phyloP scores from a whole-genome alignment of 2,113 vertebrate genomes.

The Percopsis transmontana region DNA sequence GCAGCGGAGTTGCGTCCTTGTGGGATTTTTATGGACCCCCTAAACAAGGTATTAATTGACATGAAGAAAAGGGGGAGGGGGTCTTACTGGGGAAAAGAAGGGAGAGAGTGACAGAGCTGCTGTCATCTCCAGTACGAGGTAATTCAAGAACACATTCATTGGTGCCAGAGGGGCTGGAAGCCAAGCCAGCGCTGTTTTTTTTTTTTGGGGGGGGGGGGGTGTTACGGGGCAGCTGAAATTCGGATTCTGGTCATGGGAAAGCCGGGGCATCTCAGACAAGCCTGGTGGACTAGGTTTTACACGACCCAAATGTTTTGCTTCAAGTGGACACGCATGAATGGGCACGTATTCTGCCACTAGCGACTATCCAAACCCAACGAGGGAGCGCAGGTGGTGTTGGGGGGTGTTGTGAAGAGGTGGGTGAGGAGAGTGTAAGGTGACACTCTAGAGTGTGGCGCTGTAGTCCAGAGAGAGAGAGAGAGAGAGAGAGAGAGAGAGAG shows the following conservation, averaged over 20 bases:
- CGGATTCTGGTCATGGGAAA: slow-evolving; percentile 57
- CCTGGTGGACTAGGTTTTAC: too few species aligned
- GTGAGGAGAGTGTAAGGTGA: slow-evolving; percentile 69
- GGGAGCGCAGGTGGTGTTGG: slow-evolving; percentile 25
- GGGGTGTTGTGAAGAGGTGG: slow-evolving; percentile 51
- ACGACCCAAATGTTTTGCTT: not conserved
- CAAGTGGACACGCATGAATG: not conserved
- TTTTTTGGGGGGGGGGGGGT: not conserved
- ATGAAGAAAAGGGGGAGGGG: slow-evolving; percentile 8
- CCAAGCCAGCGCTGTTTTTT: slow-evolving; percentile 13
- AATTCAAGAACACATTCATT: slow-evolving; percentile 57
- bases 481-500: slow-evolving; percentile 5
- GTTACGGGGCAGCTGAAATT: not conserved
- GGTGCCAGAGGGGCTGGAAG: slow-evolving; percentile 46
- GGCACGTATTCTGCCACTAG: slow-evolving; percentile 42
- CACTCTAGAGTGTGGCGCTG: slow-evolving; percentile 50
- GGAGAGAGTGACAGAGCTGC: slow-evolving; percentile 44
- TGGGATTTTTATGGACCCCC: slow-evolving; percentile 59
- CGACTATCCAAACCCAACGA: slow-evolving; percentile 60
- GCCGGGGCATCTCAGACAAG: slow-evolving; percentile 27
- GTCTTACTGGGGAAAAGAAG: slow-evolving; percentile 24
- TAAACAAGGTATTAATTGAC: slow-evolving; percentile 64
- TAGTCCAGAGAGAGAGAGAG: slow-evolving; percentile 9
- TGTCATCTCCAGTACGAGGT: slow-evolving; percentile 58
- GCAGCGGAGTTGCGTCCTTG: slow-evolving; percentile 47